Conservation (phyloP, 2,888 invertebrate genomes). For the Tuta absoluta region DNA sequence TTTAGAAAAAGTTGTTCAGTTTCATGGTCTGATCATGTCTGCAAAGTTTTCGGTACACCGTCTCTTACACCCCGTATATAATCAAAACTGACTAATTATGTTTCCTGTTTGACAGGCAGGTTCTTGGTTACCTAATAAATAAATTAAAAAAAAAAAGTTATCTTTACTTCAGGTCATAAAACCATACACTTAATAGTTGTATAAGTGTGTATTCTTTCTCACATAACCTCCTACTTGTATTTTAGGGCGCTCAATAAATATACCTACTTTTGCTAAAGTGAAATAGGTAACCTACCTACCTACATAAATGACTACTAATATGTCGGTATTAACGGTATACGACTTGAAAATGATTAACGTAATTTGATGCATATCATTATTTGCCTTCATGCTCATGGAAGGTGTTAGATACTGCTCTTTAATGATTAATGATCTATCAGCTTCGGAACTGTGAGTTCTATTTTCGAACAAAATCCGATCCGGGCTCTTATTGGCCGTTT, state of each 20-base stretch:
- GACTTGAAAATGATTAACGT: constrained; percentile 15
- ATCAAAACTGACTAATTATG: too few relatives aligned
- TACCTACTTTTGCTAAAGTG: constrained; percentile 15
- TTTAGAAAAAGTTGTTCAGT: too few relatives aligned
- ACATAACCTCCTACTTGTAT: background rate
- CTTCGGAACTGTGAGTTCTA: constrained; percentile 60
- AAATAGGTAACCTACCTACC: background rate
- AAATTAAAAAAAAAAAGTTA: too few relatives aligned
- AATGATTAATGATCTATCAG: constrained; percentile 74
- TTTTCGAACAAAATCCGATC: constrained; percentile 63
- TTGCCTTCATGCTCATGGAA: constrained; percentile 33
- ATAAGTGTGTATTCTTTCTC: too few relatives aligned
- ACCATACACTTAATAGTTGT: too few relatives aligned
- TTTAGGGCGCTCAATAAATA: background rate
- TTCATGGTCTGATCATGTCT: too few relatives aligned
- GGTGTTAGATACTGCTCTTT: constrained; percentile 47
- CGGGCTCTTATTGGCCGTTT: constrained; percentile 62
- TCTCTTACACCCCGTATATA: too few relatives aligned
- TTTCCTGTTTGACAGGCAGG: too few relatives aligned
- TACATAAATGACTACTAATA: background rate
- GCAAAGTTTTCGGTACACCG: too few relatives aligned
- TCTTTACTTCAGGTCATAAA: too few relatives aligned
- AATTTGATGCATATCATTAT: constrained; percentile 32
- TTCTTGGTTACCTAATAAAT: too few relatives aligned
- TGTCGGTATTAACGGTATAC: background rate